A percentile compares a stretch with the other conserved stretches of the same genome.
These are phyloP conservation scores for Icerya purchasi DNA, from an alignment of 2,888 invertebrate species.

Conservation along the genomic window DNA sequence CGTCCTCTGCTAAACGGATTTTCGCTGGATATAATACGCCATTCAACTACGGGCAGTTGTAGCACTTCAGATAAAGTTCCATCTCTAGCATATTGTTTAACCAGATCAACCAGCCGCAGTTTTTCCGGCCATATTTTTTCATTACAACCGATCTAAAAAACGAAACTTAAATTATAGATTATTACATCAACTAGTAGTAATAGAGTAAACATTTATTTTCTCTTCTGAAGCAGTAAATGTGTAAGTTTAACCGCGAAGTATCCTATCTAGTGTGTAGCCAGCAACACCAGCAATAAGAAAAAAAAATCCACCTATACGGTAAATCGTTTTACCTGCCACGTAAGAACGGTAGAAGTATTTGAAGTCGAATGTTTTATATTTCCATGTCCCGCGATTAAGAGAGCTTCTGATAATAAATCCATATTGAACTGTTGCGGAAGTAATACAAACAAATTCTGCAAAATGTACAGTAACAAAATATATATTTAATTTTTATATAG, in stretches of 20 bases:
- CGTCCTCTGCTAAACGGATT: slow-evolving; percentile 25
- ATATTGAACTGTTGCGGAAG: not conserved
- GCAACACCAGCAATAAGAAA: too few species aligned
- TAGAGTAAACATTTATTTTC: too few species aligned
- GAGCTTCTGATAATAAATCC: not conserved
- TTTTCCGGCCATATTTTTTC: slow-evolving; percentile 44
- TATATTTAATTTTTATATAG: too few species aligned
- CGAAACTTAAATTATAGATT: too few species aligned
- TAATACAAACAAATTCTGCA: not conserved
- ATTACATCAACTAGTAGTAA: too few species aligned
- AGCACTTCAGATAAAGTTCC: slow-evolving; percentile 47
- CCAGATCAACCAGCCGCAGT: slow-evolving; percentile 39
- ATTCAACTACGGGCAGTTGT: slow-evolving; percentile 45
- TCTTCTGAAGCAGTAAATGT: too few species aligned
- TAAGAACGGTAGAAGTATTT: slow-evolving; percentile 23
- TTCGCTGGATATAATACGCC: slow-evolving; percentile 38
- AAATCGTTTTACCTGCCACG: slow-evolving; percentile 33
- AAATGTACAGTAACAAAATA: too few species aligned
- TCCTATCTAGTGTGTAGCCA: too few species aligned
- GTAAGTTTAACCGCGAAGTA: too few species aligned
- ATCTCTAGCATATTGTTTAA: slow-evolving; percentile 45
- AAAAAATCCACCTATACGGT: too few species aligned
- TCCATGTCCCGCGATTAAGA: not conserved
- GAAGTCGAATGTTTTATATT: not conserved
- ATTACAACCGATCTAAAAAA: slow-evolving; percentile 48